Base-by-base conservation (phyloP, 2,113 vertebrate species). In the Leptobrachium leishanense region DNA sequence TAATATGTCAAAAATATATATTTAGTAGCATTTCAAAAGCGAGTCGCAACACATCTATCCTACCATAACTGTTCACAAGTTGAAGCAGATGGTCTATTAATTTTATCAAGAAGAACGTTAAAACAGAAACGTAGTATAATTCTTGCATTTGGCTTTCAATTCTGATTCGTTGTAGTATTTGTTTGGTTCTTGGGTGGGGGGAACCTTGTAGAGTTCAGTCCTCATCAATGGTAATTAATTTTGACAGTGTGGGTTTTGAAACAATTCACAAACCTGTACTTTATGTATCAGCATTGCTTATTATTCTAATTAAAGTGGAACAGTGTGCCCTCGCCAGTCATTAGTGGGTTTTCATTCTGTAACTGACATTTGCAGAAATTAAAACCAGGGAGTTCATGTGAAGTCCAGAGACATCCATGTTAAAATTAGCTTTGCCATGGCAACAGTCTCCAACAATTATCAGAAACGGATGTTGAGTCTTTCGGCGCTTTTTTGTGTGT, bases 281-380 rank as follows among this genome's bases (percentile, higher is more conserved):
- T 92, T 92, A 84, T 90, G 85, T 88, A 89, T 91, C 88, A 90
- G 85, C 88, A 89, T 92, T 92, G 88, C 89, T 91, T 92, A 92
- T 92, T 94, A 92, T 92, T 92, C 91, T 91, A 92, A 93, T 93
- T 92, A 92, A 93, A 93, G 89, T 89, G 89, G 90, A 92, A 90
- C 90, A 90, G 85, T 90, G 88, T 92, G 90, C 90, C 90, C 91
- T 92, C 83, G 71, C 89, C 90, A 91, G 90, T 92, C 91, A 93
- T 93, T 93, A 93, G 92, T 93, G 91, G 88, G 85, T 89, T 93
- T 92, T 93, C 89, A 91, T 92, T 93, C 91, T 88, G 89, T 89
- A 92, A 92, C 89, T 92, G 93, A 91, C 91, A 94, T 93, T 92
- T 93, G 87, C 91, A 90, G 89, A 92, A 93, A 92, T 93, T 93